These are phyloP conservation scores for Caloenas nicobarica DNA, from an alignment of 2,113 vertebrate species.

Conservation along the genomic window DNA sequence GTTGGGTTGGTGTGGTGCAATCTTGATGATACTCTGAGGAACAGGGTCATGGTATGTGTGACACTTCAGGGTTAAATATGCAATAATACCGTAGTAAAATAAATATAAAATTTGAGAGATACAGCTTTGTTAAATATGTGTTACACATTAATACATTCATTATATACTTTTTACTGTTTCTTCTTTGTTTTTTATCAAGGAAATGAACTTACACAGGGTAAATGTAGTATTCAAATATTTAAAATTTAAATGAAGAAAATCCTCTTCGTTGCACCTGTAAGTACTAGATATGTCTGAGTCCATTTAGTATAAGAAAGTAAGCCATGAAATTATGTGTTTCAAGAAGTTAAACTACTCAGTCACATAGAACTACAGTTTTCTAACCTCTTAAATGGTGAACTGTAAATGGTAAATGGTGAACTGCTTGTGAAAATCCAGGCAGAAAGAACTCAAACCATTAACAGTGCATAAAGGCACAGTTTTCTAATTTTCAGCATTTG, in stretches of 20 bases:
- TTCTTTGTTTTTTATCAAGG: background rate
- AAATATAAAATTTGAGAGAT: background rate
- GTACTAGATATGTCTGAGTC: slow-evolving; percentile 65
- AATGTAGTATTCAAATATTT: slow-evolving; percentile 67
- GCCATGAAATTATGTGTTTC: slow-evolving; percentile 65
- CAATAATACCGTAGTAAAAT: background rate
- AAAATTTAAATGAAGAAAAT: slow-evolving; percentile 71
- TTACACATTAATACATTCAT: background rate
- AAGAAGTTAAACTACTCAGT: slow-evolving; percentile 54
- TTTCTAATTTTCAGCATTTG: background rate
- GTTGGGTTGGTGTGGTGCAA: background rate
- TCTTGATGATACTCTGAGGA: background rate
- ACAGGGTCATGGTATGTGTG: background rate
- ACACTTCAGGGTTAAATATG: background rate
- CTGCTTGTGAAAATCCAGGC: slow-evolving; percentile 21
- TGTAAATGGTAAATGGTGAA: slow-evolving; percentile 8
- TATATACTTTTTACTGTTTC: fast-evolving
- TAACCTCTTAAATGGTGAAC: slow-evolving; percentile 45
- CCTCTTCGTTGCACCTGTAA: slow-evolving; percentile 38
- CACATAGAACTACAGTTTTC: slow-evolving; percentile 49
- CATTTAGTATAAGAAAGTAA: slow-evolving; percentile 61
- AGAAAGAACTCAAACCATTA: background rate
- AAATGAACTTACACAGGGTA: slow-evolving; percentile 35
- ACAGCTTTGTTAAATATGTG: background rate
- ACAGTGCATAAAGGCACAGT: background rate